These are phyloP conservation scores for Chloropsis cyanopogon DNA, from an alignment of 2,113 vertebrate species.

Conservation along the genomic window DNA sequence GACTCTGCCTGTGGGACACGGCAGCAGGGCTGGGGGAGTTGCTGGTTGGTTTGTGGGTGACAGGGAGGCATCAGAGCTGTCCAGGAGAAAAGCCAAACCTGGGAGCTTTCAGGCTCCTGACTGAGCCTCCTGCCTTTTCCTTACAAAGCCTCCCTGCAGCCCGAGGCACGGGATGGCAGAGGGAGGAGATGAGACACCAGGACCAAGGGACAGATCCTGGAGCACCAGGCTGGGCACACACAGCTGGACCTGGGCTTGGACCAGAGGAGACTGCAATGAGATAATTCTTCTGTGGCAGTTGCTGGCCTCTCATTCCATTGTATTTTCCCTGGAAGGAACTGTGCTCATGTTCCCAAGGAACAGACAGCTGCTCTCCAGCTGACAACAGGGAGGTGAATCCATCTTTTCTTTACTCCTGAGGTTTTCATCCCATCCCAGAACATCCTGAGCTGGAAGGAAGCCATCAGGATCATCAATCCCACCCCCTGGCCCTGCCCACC, in stretches of 20 bases:
- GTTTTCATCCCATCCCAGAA: background rate
- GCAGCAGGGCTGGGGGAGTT: too few species aligned
- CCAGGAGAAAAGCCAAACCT: background rate
- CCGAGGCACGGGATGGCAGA: rapidly evolving
- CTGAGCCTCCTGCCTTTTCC: background rate
- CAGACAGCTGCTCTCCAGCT: background rate
- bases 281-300: background rate
- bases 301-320: rapidly evolving
- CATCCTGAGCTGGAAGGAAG: background rate
- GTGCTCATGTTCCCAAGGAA: background rate
- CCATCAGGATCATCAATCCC: background rate
- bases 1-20: background rate
- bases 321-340: background rate
- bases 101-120: background rate
- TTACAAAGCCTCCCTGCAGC: background rate
- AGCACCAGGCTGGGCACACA: background rate
- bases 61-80: background rate
- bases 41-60: too few species aligned
- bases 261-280: background rate
- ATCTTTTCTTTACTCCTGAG: background rate
- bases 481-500: background rate
- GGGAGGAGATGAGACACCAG: background rate
- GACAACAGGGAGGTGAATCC: rapidly evolving
- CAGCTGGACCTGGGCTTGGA: background rate
- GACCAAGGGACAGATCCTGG: background rate